Evolutionary conservation across 2,888 invertebrate species (phyloP), one percentile per base, ranked within the genome.

Genomic region (Lysandra coridon): DNA sequence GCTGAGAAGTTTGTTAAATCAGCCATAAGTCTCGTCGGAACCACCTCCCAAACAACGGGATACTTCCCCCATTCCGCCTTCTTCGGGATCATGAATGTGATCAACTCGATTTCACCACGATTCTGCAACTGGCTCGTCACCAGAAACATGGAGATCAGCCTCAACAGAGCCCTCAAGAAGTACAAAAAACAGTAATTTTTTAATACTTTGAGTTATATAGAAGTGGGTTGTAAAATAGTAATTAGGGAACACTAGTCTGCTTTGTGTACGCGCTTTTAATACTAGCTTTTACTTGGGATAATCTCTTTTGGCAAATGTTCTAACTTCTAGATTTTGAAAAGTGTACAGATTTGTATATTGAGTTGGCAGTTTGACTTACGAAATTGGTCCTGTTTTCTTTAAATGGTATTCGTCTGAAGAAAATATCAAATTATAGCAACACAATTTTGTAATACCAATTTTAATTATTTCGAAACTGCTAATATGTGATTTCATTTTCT

Each of bases 21-120:
- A 0, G 97, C 98, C 0, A 88, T 98, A 1, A 95, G 94, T 80
- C 96, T 97, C 1, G 95, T 97, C 10, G 98, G 98, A 1, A 95
- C 97, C 73, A 94, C 96, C 74, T 92, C 95, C 17, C 95, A 95
- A 78, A 97, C 97, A 0, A 96, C 97, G 0, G 98, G 98, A 53
- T 98, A 98, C 86, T 95, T 96, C 14, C 97, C 97, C 0, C 97
- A 97, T 85, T 90, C 95, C 0, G 81, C 97, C 7, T 94, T 97
- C 86, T 93, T 96, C 7, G 90, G 87, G 7, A 84, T 92, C 33
- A 84, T 96, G 7, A 90, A 95, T 49, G 85, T 86, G 0, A 85
- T 97, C 53, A 90, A 95, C 40, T 87, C 89, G 4, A 78, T 95
- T 0, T 96, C 96, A 2, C 95, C 95, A 1, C 89, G 87, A 40